Conservation (phyloP, 2,888 invertebrate genomes). For the Yponomeuta plumbellus region DNA sequence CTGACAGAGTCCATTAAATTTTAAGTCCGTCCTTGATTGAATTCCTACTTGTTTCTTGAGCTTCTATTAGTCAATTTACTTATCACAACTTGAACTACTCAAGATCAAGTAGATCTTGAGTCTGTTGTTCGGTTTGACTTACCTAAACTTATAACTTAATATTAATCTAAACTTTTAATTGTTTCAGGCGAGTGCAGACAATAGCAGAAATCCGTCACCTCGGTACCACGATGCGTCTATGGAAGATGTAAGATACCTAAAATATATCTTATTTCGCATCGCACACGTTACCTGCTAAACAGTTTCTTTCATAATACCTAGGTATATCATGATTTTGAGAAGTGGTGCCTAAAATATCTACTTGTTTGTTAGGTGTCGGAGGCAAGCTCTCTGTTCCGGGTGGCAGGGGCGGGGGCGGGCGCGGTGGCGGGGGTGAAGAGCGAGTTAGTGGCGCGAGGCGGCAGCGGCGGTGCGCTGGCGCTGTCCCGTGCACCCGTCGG, state of each 20-base stretch:
- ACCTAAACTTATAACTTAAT: no score
- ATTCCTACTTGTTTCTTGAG: no score
- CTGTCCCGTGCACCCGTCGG: slow-evolving; percentile 78
- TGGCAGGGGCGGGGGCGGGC: slow-evolving; percentile 83
- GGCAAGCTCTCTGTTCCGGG: slow-evolving; percentile 65
- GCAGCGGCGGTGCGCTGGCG: slow-evolving; percentile 79
- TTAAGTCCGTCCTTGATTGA: no score
- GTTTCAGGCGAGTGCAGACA: slow-evolving; percentile 72
- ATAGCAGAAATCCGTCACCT: slow-evolving; percentile 70
- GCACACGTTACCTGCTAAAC: neutral
- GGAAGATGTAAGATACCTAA: slow-evolving; percentile 59
- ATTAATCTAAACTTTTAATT: slow-evolving; percentile 27
- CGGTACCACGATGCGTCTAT: slow-evolving; percentile 69
- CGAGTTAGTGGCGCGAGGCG: slow-evolving; percentile 79
- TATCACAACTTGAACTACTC: no score
- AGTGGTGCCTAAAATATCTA: no score
- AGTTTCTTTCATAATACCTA: no score
- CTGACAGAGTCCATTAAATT: no score
- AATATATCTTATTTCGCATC: slow-evolving; percentile 22
- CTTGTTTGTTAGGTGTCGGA: slow-evolving; percentile 52
- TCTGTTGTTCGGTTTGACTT: no score
- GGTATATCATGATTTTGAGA: no score
- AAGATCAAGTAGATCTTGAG: no score
- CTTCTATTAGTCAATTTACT: no score
- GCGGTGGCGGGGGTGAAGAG: slow-evolving; percentile 83